A percentile compares a stretch with the other conserved stretches of the same genome.
These are phyloP conservation scores for Zygaena filipendulae DNA, from an alignment of 2,888 invertebrate species.

Conservation along the genomic window DNA sequence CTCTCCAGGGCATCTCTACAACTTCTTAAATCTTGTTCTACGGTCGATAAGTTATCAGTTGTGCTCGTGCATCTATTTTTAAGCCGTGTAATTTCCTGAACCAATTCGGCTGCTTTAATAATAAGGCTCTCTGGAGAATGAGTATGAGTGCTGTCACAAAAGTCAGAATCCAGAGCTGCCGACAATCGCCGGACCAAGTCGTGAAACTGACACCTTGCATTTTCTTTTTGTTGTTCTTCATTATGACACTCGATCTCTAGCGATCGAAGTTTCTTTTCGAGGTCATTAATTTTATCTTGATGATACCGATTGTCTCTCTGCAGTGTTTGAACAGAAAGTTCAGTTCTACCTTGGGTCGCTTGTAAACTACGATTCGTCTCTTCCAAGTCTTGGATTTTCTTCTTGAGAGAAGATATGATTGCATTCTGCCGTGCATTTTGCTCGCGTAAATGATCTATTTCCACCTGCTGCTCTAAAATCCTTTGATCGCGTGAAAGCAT, in stretches of 20 bases:
- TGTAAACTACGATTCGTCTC: slow-evolving; percentile 80
- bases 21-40: slow-evolving; percentile 74
- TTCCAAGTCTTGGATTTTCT: slow-evolving; percentile 82
- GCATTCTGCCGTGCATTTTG: slow-evolving; percentile 87
- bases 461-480: slow-evolving; percentile 80
- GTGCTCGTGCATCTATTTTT: slow-evolving; percentile 71
- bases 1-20: slow-evolving; percentile 75
- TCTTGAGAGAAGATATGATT: slow-evolving; percentile 81
- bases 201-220: slow-evolving; percentile 72
- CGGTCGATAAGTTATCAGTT: slow-evolving; percentile 68
- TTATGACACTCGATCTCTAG: slow-evolving; percentile 77
- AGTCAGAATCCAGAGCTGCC: slow-evolving; percentile 76
- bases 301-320: slow-evolving; percentile 78
- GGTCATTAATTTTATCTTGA: slow-evolving; percentile 81
- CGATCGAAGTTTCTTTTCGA: slow-evolving; percentile 78
- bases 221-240: slow-evolving; percentile 81
- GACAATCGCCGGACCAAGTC: slow-evolving; percentile 80
- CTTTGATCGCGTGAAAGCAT: slow-evolving; percentile 77
- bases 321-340: slow-evolving; percentile 77
- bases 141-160: slow-evolving; percentile 72
- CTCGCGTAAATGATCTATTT: slow-evolving; percentile 81
- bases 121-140: slow-evolving; percentile 77
- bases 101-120: slow-evolving; percentile 81
- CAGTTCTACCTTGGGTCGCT: slow-evolving; percentile 69
- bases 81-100: slow-evolving; percentile 76